Evolutionary conservation across 2,888 invertebrate genomes (phyloP).

Genomic region (Bimastos eiseni): DNA sequence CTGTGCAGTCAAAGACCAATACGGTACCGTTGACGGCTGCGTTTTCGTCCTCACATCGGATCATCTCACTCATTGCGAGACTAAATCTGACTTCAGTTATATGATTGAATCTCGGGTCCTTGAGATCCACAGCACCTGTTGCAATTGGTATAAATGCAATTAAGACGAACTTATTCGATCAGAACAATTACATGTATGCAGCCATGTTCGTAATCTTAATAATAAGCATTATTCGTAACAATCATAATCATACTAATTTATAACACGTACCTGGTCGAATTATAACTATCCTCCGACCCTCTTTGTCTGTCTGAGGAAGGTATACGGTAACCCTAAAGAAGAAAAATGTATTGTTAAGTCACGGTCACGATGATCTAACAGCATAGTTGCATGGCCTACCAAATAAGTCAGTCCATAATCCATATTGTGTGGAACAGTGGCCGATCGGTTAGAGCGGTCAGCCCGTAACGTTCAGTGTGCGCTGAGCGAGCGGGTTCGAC

Average conservation of each 20-base stretch:
- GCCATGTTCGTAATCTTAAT: background rate
- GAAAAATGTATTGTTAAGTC: background rate
- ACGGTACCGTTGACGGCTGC: slow-evolving; percentile 23
- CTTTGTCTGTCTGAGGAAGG: slow-evolving; percentile 15
- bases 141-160: background rate
- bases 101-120: slow-evolving; percentile 9
- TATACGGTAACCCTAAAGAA: background rate
- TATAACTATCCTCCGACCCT: background rate
- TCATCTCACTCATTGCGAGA: slow-evolving; percentile 27
- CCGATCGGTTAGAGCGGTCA: no score
- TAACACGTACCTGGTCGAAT: background rate
- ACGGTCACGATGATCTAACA: background rate
- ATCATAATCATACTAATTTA: background rate
- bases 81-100: slow-evolving; percentile 26
- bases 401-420: no score
- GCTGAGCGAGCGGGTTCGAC: no score
- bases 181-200: no score
- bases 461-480: no score
- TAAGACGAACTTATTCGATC: background rate
- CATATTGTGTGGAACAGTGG: no score
- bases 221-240: background rate
- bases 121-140: slow-evolving; percentile 23
- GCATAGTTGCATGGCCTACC: no score
- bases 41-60: slow-evolving; percentile 26
- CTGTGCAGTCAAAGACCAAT: slow-evolving; percentile 28